These are phyloP conservation scores for Torymus texanus DNA, from an alignment of 2,888 invertebrate genomes.

Conservation along the genomic window DNA sequence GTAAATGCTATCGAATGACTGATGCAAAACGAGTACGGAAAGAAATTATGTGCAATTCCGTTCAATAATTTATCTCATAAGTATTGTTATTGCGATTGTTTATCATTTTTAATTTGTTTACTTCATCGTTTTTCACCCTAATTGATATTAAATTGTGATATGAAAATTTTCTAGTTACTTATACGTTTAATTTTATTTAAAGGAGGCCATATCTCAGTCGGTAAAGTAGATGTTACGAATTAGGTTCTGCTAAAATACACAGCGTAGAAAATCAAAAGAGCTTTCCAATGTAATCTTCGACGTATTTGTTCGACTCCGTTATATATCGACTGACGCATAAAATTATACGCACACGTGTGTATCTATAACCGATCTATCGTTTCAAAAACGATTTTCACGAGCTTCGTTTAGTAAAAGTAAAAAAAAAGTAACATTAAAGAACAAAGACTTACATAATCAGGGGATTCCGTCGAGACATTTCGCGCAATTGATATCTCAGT, in stretches of 20 bases:
- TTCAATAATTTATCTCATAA: too few species aligned
- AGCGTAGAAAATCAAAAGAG: conserved; percentile 35
- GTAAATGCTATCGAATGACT: conserved; percentile 16
- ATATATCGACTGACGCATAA: conserved; percentile 35
- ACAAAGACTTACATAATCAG: conserved; percentile 7
- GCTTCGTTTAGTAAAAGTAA: conserved; percentile 41
- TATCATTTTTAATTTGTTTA: too few species aligned
- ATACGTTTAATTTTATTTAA: background rate
- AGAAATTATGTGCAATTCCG: background rate
- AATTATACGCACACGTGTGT: conserved; percentile 26
- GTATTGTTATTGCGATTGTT: too few species aligned
- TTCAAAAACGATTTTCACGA: conserved; percentile 43
- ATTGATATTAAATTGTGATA: too few species aligned
- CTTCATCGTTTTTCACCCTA: too few species aligned
- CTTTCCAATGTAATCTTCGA: conserved; percentile 4
- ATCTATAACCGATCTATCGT: conserved; percentile 26
- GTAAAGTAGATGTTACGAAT: too few species aligned
- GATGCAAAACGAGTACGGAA: background rate
- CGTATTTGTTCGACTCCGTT: conserved; percentile 25
- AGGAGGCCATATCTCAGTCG: background rate
- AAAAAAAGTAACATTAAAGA: background rate
- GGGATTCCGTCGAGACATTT: background rate
- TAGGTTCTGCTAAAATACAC: background rate
- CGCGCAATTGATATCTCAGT: background rate
- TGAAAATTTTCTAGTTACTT: background rate